These are phyloP conservation scores for Ophraella communa DNA, from an alignment of 2,888 invertebrate species.

Conservation along the genomic window DNA sequence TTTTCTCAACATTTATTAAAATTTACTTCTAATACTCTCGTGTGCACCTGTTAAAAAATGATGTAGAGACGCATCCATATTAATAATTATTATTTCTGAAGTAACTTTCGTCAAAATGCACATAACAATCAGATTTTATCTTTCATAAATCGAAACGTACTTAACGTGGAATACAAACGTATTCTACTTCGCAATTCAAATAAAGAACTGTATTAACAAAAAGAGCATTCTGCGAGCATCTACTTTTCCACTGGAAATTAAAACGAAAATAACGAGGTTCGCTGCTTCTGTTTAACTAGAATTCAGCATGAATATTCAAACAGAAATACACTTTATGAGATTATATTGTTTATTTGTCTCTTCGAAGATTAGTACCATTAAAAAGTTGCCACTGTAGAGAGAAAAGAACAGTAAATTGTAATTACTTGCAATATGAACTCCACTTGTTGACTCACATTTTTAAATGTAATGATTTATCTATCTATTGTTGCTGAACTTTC, in stretches of 20 bases:
- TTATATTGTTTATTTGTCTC: conserved; percentile 19
- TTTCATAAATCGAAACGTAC: neutral
- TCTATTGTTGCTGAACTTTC: neutral
- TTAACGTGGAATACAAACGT: conserved; percentile 1
- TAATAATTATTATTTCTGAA: no score
- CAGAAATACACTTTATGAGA: conserved; percentile 24
- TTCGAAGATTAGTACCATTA: conserved; percentile 13
- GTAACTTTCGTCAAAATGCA: neutral
- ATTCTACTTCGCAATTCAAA: conserved; percentile 14
- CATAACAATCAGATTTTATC: neutral
- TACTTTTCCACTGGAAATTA: conserved; percentile 25
- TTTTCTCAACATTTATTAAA: no score
- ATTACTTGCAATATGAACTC: neutral
- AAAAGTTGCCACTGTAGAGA: neutral
- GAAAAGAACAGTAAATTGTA: neutral
- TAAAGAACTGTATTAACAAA: conserved; percentile 14
- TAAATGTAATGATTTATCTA: neutral
- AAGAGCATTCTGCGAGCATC: conserved; percentile 12
- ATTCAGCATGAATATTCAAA: conserved; percentile 26
- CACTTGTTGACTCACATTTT: conserved; percentile 8
- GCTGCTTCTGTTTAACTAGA: conserved; percentile 18
- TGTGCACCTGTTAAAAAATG: no score
- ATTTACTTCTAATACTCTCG: no score
- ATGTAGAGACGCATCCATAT: no score
- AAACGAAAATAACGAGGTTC: conserved; percentile 30